These are phyloP conservation scores for Andrena cerasifolii DNA, from an alignment of 1,140 invertebrate species.

Conservation along the genomic window DNA sequence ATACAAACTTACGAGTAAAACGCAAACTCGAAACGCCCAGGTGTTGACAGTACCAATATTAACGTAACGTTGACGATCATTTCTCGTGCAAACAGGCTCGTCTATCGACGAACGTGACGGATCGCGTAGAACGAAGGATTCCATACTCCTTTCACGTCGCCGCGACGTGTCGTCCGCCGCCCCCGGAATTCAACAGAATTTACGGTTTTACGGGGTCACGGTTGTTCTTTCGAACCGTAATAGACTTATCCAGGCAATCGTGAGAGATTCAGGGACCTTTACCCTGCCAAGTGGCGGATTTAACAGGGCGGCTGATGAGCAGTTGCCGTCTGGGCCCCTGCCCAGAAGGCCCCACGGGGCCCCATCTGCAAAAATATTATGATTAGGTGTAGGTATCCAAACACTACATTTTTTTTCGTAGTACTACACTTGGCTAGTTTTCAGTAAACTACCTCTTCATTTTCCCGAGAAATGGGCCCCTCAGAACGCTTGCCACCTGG, in stretches of 20 bases:
- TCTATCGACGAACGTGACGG: constrained; percentile 50
- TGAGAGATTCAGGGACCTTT: background rate
- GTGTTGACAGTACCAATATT: constrained; percentile 59
- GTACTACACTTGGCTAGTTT: too few relatives aligned
- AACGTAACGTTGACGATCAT: constrained; percentile 55
- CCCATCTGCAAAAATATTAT: too few relatives aligned
- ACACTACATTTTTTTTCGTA: too few relatives aligned
- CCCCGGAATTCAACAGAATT: background rate
- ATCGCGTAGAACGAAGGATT: constrained; percentile 45
- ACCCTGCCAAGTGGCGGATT: too few relatives aligned
- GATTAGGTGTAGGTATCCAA: too few relatives aligned
- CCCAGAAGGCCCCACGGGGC: too few relatives aligned
- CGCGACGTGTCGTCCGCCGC: background rate
- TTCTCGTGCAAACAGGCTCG: constrained; percentile 53
- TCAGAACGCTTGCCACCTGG: too few relatives aligned
- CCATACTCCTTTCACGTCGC: constrained; percentile 10
- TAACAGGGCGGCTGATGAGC: too few relatives aligned
- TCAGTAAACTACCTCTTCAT: too few relatives aligned
- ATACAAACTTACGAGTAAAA: constrained; percentile 27
- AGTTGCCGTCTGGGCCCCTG: too few relatives aligned
- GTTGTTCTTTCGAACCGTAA: background rate
- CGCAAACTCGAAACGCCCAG: constrained; percentile 14
- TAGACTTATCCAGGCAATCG: background rate
- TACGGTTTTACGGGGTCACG: background rate
- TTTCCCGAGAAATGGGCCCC: too few relatives aligned